Evolutionary conservation across 2,888 invertebrate species (phyloP), one percentile per base, ranked within the genome.

Genomic region (Dorcus parallelipipedus): DNA sequence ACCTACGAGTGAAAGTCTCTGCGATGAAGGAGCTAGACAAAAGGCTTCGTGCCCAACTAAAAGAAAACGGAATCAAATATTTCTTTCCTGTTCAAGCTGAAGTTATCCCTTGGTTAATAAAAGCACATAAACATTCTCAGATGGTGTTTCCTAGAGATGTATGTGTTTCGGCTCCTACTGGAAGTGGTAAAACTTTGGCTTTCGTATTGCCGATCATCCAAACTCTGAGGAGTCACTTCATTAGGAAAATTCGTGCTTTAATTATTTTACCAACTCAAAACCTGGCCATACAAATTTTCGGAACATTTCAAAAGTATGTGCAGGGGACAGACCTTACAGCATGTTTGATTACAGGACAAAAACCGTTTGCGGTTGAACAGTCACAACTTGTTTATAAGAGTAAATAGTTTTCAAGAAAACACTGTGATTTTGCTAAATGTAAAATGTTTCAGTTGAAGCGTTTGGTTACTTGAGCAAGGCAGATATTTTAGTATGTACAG

Each of bases 141-240:
- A 80, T 83, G 33, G 82, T 89, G 67, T 86, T 91, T 79, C 91
- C 94, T 0, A 84, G 89, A 66, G 98, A 99, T 77, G 82, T 97
- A 52, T 98, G 98, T 79, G 93, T 99, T 33, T 96, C 95, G 43
- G 96, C 97, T 14, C 97, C 98, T 1, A 98, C 98, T 2, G 97
- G 97, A 14, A 97, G 96, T 81, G 98, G 98, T 17, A 98, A 98
- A 82, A 98, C 98, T 1, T 79, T 98, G 58, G 90, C 96, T 3
- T 98, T 93, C 84, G 94, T 93, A 49, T 79, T 98, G 61, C 98
- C 98, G 6, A 87, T 97, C 49, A 80, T 97, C 40, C 92, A 95
- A 80, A 83, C 88, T 50, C 61, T 77, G 51, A 72, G 70, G 59
- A 63, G 63, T 52, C 64, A 62, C 52, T 63, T 61, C 38, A 59